Conservation (phyloP, 1,140 invertebrate species). For the Doryteuthis pealeii region DNA sequence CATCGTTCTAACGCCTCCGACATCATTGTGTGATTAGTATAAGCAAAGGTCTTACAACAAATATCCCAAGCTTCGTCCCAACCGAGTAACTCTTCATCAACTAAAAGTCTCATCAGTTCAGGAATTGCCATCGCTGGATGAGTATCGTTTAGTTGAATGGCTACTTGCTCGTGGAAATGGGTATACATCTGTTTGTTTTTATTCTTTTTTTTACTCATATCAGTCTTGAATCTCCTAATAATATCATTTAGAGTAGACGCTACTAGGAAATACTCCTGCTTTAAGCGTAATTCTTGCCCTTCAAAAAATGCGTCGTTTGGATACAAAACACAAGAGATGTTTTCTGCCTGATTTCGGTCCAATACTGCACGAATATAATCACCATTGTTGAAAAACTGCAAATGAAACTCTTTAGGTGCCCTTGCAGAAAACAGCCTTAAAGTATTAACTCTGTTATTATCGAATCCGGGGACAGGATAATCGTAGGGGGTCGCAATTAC, state of each 20-base stretch:
- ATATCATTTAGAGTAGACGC: constrained; percentile 96
- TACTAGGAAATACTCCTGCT: constrained; percentile 98
- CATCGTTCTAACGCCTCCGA: constrained; percentile 97
- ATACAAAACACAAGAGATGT: constrained; percentile 94
- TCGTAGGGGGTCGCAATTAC: constrained; percentile 98
- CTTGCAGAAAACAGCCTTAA: constrained; percentile 97
- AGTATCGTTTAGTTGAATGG: constrained; percentile 97
- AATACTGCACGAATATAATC: constrained; percentile 98
- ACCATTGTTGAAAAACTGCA: constrained; percentile 97
- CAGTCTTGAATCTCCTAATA: constrained; percentile 87
- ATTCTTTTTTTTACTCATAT: not conserved
- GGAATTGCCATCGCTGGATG: constrained; percentile 97
- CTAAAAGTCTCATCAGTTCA: constrained; percentile 90
- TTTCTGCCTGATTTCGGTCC: constrained; percentile 94
- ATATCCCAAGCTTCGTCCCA: constrained; percentile 94
- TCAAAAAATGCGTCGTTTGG: constrained; percentile 85
- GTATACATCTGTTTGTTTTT: not conserved
- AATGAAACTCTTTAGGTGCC: constrained; percentile 91
- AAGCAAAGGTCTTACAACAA: constrained; percentile 78
- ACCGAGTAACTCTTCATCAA: constrained; percentile 86
- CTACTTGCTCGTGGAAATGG: constrained; percentile 49
- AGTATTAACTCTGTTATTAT: constrained; percentile 96
- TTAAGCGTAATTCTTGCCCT: constrained; percentile 93
- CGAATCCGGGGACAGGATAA: constrained; percentile 94
- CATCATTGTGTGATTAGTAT: constrained; percentile 97